A percentile compares a stretch with the other conserved stretches of the same genome.
phyloP scores from a whole-genome alignment of 2,113 vertebrate species.

The Ciconia maguari region DNA sequence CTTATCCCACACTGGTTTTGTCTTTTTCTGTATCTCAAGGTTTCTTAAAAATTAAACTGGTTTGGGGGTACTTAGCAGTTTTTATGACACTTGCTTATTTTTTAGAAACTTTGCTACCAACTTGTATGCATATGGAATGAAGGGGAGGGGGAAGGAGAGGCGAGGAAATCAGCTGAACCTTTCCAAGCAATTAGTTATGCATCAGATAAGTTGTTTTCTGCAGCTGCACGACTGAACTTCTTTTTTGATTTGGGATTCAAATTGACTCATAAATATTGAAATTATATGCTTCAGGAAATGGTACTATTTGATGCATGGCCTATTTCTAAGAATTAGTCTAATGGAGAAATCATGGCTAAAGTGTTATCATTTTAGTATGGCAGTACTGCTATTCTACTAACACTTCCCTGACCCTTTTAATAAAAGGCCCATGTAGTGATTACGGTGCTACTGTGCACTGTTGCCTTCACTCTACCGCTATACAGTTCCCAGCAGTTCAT shows the following conservation, averaged over 20 bases:
- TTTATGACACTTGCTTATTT: not conserved
- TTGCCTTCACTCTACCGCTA: not conserved
- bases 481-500: not conserved
- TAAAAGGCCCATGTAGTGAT: not conserved
- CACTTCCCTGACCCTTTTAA: not conserved
- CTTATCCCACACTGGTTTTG: not conserved
- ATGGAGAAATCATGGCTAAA: slow-evolving; percentile 5
- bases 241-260: slow-evolving; percentile 69
- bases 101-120: slow-evolving; percentile 9
- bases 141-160: not conserved
- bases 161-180: slow-evolving; percentile 34
- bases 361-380: not conserved
- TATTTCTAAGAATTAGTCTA: slow-evolving; percentile 56
- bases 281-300: slow-evolving; percentile 57
- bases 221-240: slow-evolving; percentile 31
- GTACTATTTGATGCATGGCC: slow-evolving; percentile 39
- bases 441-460: not conserved
- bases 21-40: not conserved
- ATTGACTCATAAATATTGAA: slow-evolving; percentile 73
- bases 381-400: not conserved
- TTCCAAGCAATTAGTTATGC: slow-evolving; percentile 64
- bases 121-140: not conserved
- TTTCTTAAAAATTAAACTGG: not conserved
- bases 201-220: slow-evolving; percentile 65
- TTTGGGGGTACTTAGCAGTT: not conserved